Evolutionary conservation across 1,140 invertebrate species (phyloP).

Genomic region (Leptinotarsa defecta): DNA sequence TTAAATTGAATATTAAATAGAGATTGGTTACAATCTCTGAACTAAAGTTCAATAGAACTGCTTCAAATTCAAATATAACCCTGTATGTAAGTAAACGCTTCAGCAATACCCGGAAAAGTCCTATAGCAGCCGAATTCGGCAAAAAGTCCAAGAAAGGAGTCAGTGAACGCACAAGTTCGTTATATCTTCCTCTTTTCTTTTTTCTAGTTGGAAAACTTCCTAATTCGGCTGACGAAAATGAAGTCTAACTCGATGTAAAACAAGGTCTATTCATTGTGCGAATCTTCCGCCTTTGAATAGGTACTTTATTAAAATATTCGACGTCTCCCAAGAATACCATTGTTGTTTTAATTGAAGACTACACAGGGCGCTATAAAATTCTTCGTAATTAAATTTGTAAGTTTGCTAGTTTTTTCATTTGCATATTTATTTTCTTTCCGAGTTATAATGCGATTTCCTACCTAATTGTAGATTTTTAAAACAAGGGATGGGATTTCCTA

Average conservation of each 20-base stretch:
- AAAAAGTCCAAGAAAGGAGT: background rate
- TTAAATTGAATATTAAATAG: too few relatives aligned
- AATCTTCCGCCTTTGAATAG: slow-evolving; percentile 6
- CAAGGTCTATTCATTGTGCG: slow-evolving; percentile 20
- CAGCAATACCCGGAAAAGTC: too few relatives aligned
- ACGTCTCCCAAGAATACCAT: slow-evolving; percentile 12
- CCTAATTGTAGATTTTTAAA: slow-evolving; percentile 29
- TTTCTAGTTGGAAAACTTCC: slow-evolving; percentile 25
- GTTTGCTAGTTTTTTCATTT: slow-evolving; percentile 28
- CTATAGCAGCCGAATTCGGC: background rate
- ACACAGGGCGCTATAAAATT: slow-evolving; percentile 21
- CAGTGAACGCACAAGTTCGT: background rate
- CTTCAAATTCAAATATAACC: too few relatives aligned
- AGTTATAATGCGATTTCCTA: slow-evolving; percentile 23
- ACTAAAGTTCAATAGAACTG: too few relatives aligned
- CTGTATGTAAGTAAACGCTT: too few relatives aligned
- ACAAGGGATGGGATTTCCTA: slow-evolving; percentile 23
- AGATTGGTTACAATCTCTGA: too few relatives aligned
- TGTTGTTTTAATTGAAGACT: slow-evolving; percentile 22
- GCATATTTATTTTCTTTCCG: slow-evolving; percentile 27
- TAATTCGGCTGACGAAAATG: slow-evolving; percentile 23
- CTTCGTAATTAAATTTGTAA: slow-evolving; percentile 26
- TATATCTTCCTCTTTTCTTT: background rate
- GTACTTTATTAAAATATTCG: slow-evolving; percentile 4
- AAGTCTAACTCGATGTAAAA: slow-evolving; percentile 23